Percentiles rank a stretch among this genome's conserved stretches.
Conservation (phyloP, 2,797 vertebrate species). For the Parauchenoglanis ngamensis region DNA sequence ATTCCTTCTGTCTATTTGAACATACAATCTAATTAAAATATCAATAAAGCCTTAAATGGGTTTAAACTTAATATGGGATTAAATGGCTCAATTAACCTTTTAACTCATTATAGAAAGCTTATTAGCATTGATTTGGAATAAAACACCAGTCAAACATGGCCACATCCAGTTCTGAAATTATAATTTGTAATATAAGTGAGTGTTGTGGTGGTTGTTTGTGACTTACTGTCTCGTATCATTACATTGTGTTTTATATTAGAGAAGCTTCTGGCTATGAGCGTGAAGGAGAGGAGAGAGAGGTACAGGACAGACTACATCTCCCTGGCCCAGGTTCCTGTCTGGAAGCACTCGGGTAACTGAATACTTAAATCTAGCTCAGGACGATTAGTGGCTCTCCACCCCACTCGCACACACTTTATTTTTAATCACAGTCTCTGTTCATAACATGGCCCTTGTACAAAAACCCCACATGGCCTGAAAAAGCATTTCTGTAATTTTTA, state of each 20-base stretch:
- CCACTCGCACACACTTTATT: neutral
- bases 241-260: slow-evolving; percentile 63
- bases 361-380: neutral
- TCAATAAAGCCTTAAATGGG: neutral
- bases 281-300: slow-evolving; percentile 73
- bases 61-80: neutral
- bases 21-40: neutral
- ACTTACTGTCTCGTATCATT: neutral
- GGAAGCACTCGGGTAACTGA: slow-evolving; percentile 75
- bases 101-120: neutral
- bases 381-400: neutral
- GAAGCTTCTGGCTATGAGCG: slow-evolving; percentile 73
- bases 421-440: neutral
- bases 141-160: neutral
- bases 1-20: neutral
- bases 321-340: slow-evolving; percentile 77
- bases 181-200: neutral
- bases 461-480: neutral
- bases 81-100: neutral
- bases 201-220: neutral
- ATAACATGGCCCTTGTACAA: neutral
- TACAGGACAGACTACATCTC: slow-evolving; percentile 76
- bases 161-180: neutral
- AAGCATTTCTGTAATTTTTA: neutral
- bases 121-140: neutral